Evolutionary conservation across 1,140 invertebrate genomes (phyloP), one percentile per base, ranked within the genome.

Genomic region (Antheraea mylitta): DNA sequence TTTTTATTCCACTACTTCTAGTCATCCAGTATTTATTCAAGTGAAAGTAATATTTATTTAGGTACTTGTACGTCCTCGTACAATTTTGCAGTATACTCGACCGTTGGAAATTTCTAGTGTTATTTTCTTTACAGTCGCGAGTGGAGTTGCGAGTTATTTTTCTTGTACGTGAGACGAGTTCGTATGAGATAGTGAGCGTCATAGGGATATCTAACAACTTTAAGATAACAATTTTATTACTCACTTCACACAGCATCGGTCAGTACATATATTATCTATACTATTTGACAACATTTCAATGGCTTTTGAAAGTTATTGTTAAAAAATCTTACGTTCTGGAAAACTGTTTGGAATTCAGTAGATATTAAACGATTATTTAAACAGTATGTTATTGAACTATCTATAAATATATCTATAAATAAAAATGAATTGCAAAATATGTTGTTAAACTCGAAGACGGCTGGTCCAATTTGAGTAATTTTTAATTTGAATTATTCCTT

Each of bases 81-180:
- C 61, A 37, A 67, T 63, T 64, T 19, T 45, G 62, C 45, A 67
- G 61, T 67, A 37, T 53, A 70, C 18, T 67, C 59, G 60, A 42
- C 61, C 63, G 22, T 63, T 70, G 48, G 69, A 74, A 61, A 72
- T 63, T 74, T 71, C 73, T 59, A 71, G 69, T 68, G 66, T 66
- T 67, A 68, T 75, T 71, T 66, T 71, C 38, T 53, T 53, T 53
- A 53, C 16, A 16, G 45, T 53, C 45, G 7, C 30, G 59, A 70
- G 69, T 53, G 58, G 68, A 71, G 64, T 69, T 64, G 53, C 72
- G 72, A 78, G 75, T 79, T 77, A 79, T 81, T 78, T 83, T 69
- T 73, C 61, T 72, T 58, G 66, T 58, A 82, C 82, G 80, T 83
- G 82, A 82, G 67, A 59, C 73, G 62, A 58, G 76, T 82, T 74